Evolutionary conservation across 2,797 vertebrate genomes (phyloP).

Genomic region (Sebastes variabilis): DNA sequence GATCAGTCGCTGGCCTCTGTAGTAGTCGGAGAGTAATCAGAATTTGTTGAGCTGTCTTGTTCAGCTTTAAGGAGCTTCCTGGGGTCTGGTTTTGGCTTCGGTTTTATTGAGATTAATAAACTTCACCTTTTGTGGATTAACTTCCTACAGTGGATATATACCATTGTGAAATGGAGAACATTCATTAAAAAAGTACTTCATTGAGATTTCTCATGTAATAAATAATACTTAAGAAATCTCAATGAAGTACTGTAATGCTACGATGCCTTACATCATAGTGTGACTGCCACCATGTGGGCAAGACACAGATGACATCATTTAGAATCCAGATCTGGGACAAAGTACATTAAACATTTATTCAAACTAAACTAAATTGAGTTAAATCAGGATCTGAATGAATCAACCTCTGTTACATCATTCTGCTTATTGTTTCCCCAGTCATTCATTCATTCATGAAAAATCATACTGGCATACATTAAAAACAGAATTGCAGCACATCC

Average conservation of each 20-base stretch:
- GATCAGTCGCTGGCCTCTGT: not conserved
- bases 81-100: not conserved
- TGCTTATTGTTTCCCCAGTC: not conserved
- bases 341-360: not conserved
- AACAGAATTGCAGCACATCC: not conserved
- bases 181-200: not conserved
- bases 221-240: not conserved
- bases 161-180: not conserved
- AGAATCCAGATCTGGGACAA: not conserved
- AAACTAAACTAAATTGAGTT: not conserved
- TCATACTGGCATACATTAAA: not conserved
- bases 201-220: not conserved
- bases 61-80: not conserved
- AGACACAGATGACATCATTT: not conserved
- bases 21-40: too few relatives aligned
- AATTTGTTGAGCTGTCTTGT: not conserved
- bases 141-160: not conserved
- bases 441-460: not conserved
- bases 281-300: conserved; percentile 52
- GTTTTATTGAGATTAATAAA: not conserved
- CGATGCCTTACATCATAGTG: not conserved
- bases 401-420: not conserved
- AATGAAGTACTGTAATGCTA: not conserved
- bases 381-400: not conserved
- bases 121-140: not conserved